Base-by-base conservation (phyloP, 2,113 vertebrate species). In the Cottus gobio region DNA sequence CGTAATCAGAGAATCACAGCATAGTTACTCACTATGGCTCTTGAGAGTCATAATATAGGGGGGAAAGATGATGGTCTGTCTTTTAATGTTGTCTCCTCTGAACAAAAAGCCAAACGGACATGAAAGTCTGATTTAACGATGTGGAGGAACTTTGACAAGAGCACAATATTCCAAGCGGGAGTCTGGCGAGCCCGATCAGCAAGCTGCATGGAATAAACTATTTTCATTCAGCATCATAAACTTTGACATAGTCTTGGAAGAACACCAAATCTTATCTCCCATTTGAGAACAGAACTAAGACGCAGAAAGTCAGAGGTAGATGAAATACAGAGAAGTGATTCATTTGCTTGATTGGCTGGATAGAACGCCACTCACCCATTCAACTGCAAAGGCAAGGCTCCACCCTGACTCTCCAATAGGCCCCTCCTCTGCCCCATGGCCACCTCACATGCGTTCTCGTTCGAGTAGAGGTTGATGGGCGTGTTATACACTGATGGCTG, bases 381-480 rank as follows among this genome's bases (percentile, higher is more conserved):
- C 86, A 96, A 95, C 89, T 96, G 96, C 73, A 77, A 66, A 85
- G 89, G 87, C 90, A 95, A 94, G 94, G 84, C 95, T 93, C 96
- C 97, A 76, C 95, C 96, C 95, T 96, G 96, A 95, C 92, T 96
- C 76, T 97, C 96, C 93, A 90, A 86, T 48, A 95, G 91, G 95
- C 96, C 97, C 95, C 97, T 95, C 95, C 93, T 96, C 85, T 96
- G 96, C 83, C 96, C 96, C 95, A 97, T 95, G 46, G 96, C 95
- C 94, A 96, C 94, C 92, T 98, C 96, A 83, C 94, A 96, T 88
- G 96, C 92, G 89, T 95, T 94, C 83, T 97, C 94, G 50, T 83
- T 82, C 81, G 95, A 95, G 93, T 95, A 93, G 83, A 95, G 91
- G 91, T 95, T 95, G 87, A 93, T 95, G 81, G 94, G 89, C 5